A percentile compares a stretch with the other conserved stretches of the same genome.
phyloP scores from a whole-genome alignment of 2,888 invertebrate species.

The Neoaliturus tenellus region DNA sequence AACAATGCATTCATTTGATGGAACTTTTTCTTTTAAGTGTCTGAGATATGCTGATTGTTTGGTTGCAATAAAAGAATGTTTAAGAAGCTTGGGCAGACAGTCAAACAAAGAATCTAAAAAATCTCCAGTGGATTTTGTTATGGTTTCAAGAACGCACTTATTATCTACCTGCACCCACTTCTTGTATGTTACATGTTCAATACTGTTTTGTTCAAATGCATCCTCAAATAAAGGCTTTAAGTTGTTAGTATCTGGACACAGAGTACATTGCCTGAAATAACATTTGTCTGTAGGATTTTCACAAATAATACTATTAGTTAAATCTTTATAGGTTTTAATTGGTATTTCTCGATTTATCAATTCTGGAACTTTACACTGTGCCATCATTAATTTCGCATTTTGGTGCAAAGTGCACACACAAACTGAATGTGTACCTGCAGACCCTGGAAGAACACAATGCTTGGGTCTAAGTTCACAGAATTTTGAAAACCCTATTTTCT shows the following conservation, averaged over 20 bases:
- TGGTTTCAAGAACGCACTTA: no score
- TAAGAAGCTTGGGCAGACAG: no score
- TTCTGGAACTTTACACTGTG: not conserved
- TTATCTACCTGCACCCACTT: no score
- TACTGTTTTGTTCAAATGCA: slow-evolving; percentile 44
- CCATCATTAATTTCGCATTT: slow-evolving; percentile 6
- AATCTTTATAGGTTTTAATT: no score
- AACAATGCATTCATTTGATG: not conserved
- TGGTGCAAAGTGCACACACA: not conserved
- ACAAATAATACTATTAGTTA: slow-evolving; percentile 1
- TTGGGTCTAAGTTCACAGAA: no score
- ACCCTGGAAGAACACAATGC: slow-evolving; percentile 23
- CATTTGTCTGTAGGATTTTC: no score
- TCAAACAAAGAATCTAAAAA: no score
- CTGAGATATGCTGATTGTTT: not conserved
- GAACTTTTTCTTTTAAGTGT: not conserved
- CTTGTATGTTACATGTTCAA: slow-evolving; percentile 6
- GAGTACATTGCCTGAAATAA: no score
- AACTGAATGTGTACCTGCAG: slow-evolving; percentile 20
- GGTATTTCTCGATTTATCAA: not conserved
- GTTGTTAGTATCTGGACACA: no score
- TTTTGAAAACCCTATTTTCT: no score
- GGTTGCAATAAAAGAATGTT: no score
- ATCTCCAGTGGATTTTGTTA: no score
- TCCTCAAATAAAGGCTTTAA: slow-evolving; percentile 7